Base-by-base conservation (phyloP, 2,797 vertebrate genomes). In the Crenichthys baileyi region DNA sequence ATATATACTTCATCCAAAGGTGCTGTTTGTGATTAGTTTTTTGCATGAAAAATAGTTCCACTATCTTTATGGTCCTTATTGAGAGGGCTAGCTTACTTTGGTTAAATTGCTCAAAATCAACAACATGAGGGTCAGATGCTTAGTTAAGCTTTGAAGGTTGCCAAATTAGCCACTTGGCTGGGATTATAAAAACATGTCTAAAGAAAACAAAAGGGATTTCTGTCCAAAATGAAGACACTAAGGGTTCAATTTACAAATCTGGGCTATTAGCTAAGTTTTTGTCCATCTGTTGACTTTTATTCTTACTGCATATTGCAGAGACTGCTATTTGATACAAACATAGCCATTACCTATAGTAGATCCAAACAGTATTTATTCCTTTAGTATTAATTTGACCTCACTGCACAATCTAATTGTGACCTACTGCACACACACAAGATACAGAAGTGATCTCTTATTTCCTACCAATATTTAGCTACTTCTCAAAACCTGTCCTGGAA, bases 1-100 rank as follows among this genome's bases (percentile, higher is more conserved):
- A 74, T 77, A 80, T 44, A 73, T 73, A 36, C 65, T 31, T 68
- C 67, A 82, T 87, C 82, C 20, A 83, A 72, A 70, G 48, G 22
- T 31, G 51, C 65, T 51, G 72, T 78, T 67, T 76, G 50, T 70
- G 44, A 82, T 78, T 75, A 78, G 41, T 29, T 63, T 8, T 44
- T 20, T 61, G 46, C 44, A 68, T 41, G 41, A 36, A 51, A 20
- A 51, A 7, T 16, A 41, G 22, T 39, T 73, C 6, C 6, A 7
- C 11, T 15, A 15, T 73, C 71, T 55, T 72, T 24, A 39, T 72
- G 31, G 50, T 2, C 7, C 20, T 56, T n/a, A 53, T 56, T n/a
- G 9, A 26, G 41, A 11, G 8, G 13, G 22, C 46, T 1, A 5
- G 12, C 15, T 55, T 73, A 9, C 31, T 44, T 55, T 73, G 18